These are phyloP conservation scores for Pempheris klunzingeri DNA, from an alignment of 2,797 vertebrate genomes.

Conservation along the genomic window DNA sequence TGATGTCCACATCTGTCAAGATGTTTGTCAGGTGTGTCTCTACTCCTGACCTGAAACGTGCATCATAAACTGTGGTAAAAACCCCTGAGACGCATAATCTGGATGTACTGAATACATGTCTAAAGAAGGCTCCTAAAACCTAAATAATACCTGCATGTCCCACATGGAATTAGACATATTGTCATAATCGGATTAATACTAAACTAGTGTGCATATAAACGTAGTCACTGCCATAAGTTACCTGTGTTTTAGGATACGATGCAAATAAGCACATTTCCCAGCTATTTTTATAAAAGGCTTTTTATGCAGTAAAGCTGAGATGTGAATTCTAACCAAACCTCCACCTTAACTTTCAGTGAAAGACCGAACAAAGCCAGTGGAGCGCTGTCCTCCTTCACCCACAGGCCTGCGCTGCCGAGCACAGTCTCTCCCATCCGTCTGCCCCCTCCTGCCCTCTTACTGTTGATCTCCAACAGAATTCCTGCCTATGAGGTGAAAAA, in stretches of 20 bases:
- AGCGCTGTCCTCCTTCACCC: conserved; percentile 40
- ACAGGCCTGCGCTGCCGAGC: conserved; percentile 9
- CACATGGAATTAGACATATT: too few species aligned
- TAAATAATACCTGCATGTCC: too few species aligned
- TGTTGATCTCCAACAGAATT: conserved; percentile 88
- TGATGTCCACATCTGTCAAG: too few species aligned
- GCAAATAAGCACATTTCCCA: background rate
- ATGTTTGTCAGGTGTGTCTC: too few species aligned
- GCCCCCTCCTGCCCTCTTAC: conserved; percentile 57
- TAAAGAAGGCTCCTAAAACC: too few species aligned
- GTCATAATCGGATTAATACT: too few species aligned
- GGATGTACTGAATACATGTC: too few species aligned
- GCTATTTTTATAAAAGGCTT: background rate
- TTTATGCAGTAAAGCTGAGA: background rate
- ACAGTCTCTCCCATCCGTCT: background rate
- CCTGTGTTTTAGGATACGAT: background rate
- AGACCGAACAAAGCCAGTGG: conserved; percentile 26
- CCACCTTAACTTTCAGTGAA: background rate
- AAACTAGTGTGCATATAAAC: too few species aligned
- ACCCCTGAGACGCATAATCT: too few species aligned
- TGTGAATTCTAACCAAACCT: background rate
- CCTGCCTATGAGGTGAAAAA: conserved; percentile 89
- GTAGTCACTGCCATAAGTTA: too few species aligned
- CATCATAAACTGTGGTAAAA: too few species aligned
- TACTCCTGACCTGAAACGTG: too few species aligned